Evolutionary conservation across 2,888 invertebrate species (phyloP), one percentile per base, ranked within the genome.

Genomic region (Petrophora chlorosata): DNA sequence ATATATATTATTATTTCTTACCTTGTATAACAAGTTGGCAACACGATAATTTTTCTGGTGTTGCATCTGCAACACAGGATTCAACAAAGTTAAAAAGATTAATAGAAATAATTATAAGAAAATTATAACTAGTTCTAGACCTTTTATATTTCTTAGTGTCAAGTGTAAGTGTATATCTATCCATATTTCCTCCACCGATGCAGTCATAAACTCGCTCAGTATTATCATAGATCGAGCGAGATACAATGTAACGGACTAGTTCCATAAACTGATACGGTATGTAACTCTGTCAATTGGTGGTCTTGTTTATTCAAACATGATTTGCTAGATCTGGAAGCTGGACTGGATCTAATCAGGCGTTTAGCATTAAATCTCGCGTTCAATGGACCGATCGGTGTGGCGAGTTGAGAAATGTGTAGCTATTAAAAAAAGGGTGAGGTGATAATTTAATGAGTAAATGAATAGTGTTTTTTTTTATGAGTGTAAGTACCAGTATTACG

Each of bases 261-360:
- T 34, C 13, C 13, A 17, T 19, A 22, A 32, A 34, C 19, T 7
- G 22, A 34, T 34, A 34, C 13, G 34, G 34, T 34, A 34, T 34
- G 34, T 22, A 22, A 61, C 56, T 56, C 46, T 70, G 65, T 65
- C 68, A 50, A 59, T 63, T 47, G 36, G 42, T 59, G 62, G 59
- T 60, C 58, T 55, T 61, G 66, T 70, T 65, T 67, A 67, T 71
- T 65, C 54, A 60, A 66, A 68, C 70, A 73, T 72, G 72, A 73
- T 72, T 68, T 70, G 62, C 67, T 66, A 43, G 61, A 68, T 62
- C 61, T 70, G 51, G 65, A 64, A 70, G 70, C 68, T 40, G 56
- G 58, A 60, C 50, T 64, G 62, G 59, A 70, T 69, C 60, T 66
- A 63, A 71, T 68, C 67, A 63, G 56, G 48, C 61, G 58, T 65